Evolutionary conservation across 2,113 vertebrate species (phyloP).

Genomic region (Eira barbara): DNA sequence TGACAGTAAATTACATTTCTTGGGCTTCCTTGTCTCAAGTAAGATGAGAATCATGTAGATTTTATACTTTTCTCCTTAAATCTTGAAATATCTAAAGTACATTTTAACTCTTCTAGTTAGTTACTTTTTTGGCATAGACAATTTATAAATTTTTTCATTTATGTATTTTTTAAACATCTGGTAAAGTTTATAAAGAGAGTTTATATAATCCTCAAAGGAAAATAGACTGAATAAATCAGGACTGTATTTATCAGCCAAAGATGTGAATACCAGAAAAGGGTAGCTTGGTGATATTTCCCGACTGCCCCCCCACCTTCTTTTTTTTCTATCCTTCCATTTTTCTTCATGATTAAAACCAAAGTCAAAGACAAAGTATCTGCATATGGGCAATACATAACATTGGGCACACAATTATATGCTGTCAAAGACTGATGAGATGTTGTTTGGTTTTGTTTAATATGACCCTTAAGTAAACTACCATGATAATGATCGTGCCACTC

Average conservation of each 20-base stretch:
- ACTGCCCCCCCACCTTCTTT: neutral
- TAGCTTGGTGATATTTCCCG: neutral
- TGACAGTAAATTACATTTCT: slow-evolving; percentile 3
- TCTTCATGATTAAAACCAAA: neutral
- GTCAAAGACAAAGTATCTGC: neutral
- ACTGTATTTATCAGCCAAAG: neutral
- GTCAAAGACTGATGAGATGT: neutral
- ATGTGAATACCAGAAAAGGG: neutral
- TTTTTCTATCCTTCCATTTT: neutral
- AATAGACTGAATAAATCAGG: slow-evolving; percentile 16
- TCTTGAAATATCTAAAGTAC: neutral
- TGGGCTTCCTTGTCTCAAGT: neutral
- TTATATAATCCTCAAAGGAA: slow-evolving; percentile 36
- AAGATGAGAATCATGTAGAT: neutral
- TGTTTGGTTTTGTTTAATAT: neutral
- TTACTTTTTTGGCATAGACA: slow-evolving; percentile 2
- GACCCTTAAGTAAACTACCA: neutral
- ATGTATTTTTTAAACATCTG: slow-evolving; percentile 46
- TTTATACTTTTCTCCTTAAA: slow-evolving; percentile 3
- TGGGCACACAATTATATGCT: neutral
- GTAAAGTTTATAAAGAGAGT: slow-evolving; percentile 44
- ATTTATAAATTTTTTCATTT: neutral
- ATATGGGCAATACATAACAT: neutral
- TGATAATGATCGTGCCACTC: neutral
- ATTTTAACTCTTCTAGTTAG: neutral